Evolutionary conservation across 2,113 vertebrate genomes (phyloP).

Genomic region (Carassius carassius): DNA sequence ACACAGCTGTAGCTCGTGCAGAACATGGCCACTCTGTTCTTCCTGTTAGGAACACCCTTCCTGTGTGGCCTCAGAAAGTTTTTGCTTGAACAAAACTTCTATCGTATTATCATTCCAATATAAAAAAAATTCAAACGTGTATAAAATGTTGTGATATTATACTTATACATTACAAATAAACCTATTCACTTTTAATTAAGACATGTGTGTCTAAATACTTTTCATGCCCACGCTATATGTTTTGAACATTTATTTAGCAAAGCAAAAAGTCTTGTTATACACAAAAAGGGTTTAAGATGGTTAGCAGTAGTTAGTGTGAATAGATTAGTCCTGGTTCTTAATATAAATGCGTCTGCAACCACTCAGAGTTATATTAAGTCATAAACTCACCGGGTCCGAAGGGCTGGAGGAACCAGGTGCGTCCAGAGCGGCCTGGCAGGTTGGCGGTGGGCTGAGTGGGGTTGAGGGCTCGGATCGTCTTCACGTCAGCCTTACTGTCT

Average conservation of each 20-base stretch:
- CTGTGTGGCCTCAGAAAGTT: background rate
- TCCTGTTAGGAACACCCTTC: background rate
- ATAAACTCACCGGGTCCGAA: conserved; percentile 82
- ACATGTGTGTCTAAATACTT: background rate
- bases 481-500: conserved; percentile 89
- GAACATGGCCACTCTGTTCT: background rate
- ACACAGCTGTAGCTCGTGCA: conserved; percentile 22
- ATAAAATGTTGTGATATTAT: background rate
- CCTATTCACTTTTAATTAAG: background rate
- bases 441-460: conserved; percentile 84
- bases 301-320: background rate
- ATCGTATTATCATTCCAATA: background rate
- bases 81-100: too few species aligned
- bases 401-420: conserved; percentile 97
- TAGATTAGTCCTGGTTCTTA: background rate
- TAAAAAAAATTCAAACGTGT: background rate
- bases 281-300: background rate
- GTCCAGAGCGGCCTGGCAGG: conserved; percentile 80
- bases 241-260: background rate
- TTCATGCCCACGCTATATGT: background rate
- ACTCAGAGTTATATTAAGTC: background rate
- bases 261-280: background rate
- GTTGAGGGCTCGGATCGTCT: conserved; percentile 92
- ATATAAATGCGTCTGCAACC: too few species aligned
- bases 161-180: background rate